A percentile compares a stretch with the other conserved stretches of the same genome.
Evolutionary conservation across 1,140 invertebrate species (phyloP).

Genomic region (Centruroides vittatus): DNA sequence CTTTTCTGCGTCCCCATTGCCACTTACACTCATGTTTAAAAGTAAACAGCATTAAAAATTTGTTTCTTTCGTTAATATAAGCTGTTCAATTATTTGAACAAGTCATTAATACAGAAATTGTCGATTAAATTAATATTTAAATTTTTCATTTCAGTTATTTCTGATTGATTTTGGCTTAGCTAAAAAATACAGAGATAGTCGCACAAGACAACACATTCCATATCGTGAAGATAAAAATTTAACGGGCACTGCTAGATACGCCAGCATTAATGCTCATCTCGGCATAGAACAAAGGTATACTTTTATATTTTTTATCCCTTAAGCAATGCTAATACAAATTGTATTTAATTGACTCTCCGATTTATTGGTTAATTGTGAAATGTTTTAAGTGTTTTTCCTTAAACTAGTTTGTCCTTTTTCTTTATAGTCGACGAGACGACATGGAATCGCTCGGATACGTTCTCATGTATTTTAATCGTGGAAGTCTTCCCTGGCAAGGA

Average conservation of each 20-base stretch:
- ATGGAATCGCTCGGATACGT: conserved; percentile 50
- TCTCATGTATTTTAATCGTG: conserved; percentile 49
- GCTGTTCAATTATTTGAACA: neutral
- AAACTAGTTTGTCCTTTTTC: no score
- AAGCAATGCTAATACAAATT: no score
- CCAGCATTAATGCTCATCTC: conserved; percentile 47
- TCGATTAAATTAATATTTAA: conserved; percentile 30
- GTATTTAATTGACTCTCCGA: no score
- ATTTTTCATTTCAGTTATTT: conserved; percentile 18
- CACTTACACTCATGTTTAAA: no score
- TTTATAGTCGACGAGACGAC: conserved; percentile 37
- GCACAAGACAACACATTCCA: conserved; percentile 70
- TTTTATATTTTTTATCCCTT: neutral
- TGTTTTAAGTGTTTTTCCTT: no score
- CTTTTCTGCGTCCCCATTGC: no score
- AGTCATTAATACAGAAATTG: conserved; percentile 36
- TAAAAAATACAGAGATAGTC: conserved; percentile 32
- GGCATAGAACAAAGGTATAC: conserved; percentile 27
- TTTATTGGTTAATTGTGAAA: no score
- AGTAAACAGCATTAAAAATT: no score
- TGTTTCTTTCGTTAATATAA: no score
- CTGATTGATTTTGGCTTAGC: conserved; percentile 52
- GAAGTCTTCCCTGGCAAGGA: conserved; percentile 45
- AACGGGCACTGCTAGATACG: conserved; percentile 47
- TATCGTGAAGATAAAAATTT: conserved; percentile 55